Evolutionary conservation across 2,797 vertebrate genomes (phyloP), one percentile per base, ranked within the genome.

Genomic region (Coracias cyanogaster): DNA sequence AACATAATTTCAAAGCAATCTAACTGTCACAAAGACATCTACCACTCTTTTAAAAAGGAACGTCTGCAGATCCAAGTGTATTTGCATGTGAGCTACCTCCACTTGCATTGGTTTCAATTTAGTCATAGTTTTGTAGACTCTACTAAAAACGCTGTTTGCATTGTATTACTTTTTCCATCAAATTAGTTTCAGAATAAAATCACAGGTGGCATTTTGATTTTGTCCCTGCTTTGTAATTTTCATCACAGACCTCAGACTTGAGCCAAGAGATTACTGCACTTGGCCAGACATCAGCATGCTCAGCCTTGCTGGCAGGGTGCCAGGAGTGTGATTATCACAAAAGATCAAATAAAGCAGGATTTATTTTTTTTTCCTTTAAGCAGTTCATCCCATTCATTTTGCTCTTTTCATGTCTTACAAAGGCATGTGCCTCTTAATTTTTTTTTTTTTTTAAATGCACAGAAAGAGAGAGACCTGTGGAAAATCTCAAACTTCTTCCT

Each of bases 1-100:
- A 95, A 82, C 89, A 84, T 97, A 87, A 97, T 97, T 97, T 96
- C 81, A 94, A 96, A 96, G 95, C 94, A 96, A 97, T 98, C 97
- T 97, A 92, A 85, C 66, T 96, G 92, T 98, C 96, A 97, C 81
- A 91, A 92, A 96, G 89, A 94, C 80, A 95, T 94, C 89, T 69
- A 61, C 70, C 22, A 24, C 84, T 91, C 86, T 69, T 95, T 96
- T 93, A 76, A 89, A 89, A 97, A 97, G 71, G 84, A 89, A 94
- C 6, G 90, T 85, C 96, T 96, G 93, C 91, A 93, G 82, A 90
- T 95, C 51, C 54, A 31, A 96, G 95, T 91, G 95, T 82, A 94
- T 98, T 98, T 96, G 90, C 89, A 64, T 94, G 90, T 95, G 94
- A 97, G 95, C 60, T 96, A 28, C 76, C 25, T 95, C 79, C 69